Base-by-base conservation (phyloP, 2,797 vertebrate species). In the Choloepus didactylus region DNA sequence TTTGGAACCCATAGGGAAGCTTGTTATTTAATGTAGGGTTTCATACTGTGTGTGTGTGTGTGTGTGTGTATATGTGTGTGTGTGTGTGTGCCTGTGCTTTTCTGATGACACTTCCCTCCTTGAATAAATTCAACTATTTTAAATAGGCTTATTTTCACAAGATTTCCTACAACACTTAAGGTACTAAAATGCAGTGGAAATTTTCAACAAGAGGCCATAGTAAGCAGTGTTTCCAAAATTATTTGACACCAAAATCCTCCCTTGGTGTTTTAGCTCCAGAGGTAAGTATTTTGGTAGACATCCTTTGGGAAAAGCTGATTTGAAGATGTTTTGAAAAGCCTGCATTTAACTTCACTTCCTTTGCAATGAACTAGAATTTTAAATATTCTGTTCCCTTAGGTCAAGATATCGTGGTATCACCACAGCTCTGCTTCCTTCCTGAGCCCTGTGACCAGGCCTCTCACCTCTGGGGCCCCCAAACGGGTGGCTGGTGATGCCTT, bases 31-130 rank as follows among this genome's bases (percentile, higher is more conserved):
- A 86, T 72, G 38, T 2, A 70, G 29, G 23, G 70, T 49, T 49
- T 9, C 11, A 21, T 0, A 0, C 21, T 35, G 18, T 29, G 21
- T 16, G 6, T 70, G 14, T 44, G 16, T 49, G 35, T 35, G 35
- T 35, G 35, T 35, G 35, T 35, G 18, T 29, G 21, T 16, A 4
- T 70, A 9, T 44, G 62, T 51, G 14, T 35, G 18, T 29, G 21
- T 16, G 6, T 70, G 14, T 44, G 62, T 51, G 3, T n/a, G 16
- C 9, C 0, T 70, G 23, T 62, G 23, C 49, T 25, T 69, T 90
- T 81, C 88, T 59, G 76, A 46, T 15, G 16, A 70, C 19, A 72
- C 19, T 46, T 81, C 67, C 16, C 23, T 72, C 41, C 77, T 72
- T 81, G 23, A 81, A 49, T 62, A 82, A 49, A 35, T 51, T 35